These are phyloP conservation scores for Polyommatus iphigenia DNA, from an alignment of 2,888 invertebrate species.

Conservation along the genomic window DNA sequence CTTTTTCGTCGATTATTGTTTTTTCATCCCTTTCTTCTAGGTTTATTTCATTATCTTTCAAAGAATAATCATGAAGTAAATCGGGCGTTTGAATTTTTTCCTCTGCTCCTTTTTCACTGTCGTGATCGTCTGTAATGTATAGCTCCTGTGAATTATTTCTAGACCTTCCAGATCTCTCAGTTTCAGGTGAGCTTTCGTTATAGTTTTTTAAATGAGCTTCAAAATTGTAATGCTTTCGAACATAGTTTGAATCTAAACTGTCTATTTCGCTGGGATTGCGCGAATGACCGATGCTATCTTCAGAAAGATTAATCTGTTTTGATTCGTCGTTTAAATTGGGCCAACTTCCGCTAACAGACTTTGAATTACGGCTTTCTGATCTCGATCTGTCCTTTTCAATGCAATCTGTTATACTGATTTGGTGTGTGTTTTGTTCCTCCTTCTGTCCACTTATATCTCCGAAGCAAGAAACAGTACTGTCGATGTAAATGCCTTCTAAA, in stretches of 20 bases:
- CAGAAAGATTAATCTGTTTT: conserved; percentile 68
- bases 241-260: conserved; percentile 80
- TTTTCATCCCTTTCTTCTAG: background rate
- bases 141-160: conserved; percentile 64
- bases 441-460: conserved; percentile 72
- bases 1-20: background rate
- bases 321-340: conserved; percentile 71
- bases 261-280: conserved; percentile 79
- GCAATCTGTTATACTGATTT: conserved; percentile 52
- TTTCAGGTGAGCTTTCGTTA: conserved; percentile 74
- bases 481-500: conserved; percentile 74
- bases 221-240: conserved; percentile 78
- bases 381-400: conserved; percentile 63
- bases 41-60: conserved; percentile 40
- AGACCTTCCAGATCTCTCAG: conserved; percentile 62
- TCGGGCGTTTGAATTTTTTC: conserved; percentile 67
- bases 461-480: conserved; percentile 76
- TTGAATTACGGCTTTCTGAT: conserved; percentile 65
- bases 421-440: conserved; percentile 53
- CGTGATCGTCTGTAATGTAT: conserved; percentile 67
- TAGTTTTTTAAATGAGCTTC: conserved; percentile 70
- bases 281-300: conserved; percentile 74
- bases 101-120: conserved; percentile 64
- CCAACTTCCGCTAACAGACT: conserved; percentile 73
- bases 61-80: conserved; percentile 70